Evolutionary conservation across 1,140 invertebrate species (phyloP).

Genomic region (Trachymyrmex cornetzi): DNA sequence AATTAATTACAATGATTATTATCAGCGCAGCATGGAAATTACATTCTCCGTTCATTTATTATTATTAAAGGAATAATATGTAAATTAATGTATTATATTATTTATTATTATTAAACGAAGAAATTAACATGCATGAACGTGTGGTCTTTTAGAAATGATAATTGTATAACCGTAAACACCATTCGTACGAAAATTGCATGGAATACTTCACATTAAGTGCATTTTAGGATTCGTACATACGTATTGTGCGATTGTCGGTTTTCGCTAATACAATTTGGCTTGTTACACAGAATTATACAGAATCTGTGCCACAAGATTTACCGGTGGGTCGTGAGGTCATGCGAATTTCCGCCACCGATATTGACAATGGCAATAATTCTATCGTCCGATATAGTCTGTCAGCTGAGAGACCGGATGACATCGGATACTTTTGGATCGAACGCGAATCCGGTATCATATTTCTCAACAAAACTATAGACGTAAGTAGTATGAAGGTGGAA

Average conservation of each 20-base stretch:
- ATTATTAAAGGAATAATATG: not conserved
- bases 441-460: slow-evolving; percentile 92
- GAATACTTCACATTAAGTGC: slow-evolving; percentile 22
- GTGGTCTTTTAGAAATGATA: slow-evolving; percentile 24
- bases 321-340: slow-evolving; percentile 91
- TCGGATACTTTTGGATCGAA: slow-evolving; percentile 92
- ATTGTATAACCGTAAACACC: slow-evolving; percentile 5
- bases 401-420: slow-evolving; percentile 87
- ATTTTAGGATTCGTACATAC: slow-evolving; percentile 17
- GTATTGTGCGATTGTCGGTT: slow-evolving; percentile 1
- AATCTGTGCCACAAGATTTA: slow-evolving; percentile 92
- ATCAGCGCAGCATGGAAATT: not conserved
- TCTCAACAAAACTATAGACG: slow-evolving; percentile 91
- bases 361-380: slow-evolving; percentile 95
- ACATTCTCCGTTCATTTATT: not conserved
- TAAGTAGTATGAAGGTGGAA: slow-evolving; percentile 83
- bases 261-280: slow-evolving; percentile 6
- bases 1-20: not conserved
- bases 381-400: slow-evolving; percentile 90
- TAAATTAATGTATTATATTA: not conserved
- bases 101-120: not conserved
- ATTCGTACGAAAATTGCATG: slow-evolving; percentile 39
- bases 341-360: slow-evolving; percentile 95
- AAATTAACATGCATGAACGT: slow-evolving; percentile 32
- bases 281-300: slow-evolving; percentile 89